Evolutionary conservation across 92 coral and sea anemone genomes (phyloP).

Genomic region (Epizoanthus illoricatus): DNA sequence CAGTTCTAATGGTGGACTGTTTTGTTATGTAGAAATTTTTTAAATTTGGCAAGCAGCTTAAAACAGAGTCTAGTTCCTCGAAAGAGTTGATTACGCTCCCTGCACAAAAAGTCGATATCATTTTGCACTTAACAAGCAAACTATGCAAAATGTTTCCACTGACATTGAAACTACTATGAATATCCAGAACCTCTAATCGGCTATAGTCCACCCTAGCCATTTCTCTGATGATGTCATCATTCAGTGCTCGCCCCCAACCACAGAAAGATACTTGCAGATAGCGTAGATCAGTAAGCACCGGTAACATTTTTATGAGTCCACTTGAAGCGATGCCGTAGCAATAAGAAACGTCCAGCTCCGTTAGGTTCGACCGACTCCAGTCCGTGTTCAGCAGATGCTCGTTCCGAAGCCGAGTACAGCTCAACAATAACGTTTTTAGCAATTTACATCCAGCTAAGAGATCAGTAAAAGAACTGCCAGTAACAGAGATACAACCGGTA

Average conservation of each 20-base stretch:
- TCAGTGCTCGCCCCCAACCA: constrained; percentile 82
- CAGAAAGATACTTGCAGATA: constrained; percentile 78
- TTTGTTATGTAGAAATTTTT: constrained; percentile 71
- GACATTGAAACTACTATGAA: constrained; percentile 79
- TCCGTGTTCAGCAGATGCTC: constrained; percentile 52
- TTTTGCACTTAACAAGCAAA: constrained; percentile 54
- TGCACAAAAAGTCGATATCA: constrained; percentile 62
- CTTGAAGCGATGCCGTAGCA: constrained; percentile 70
- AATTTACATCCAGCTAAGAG: constrained; percentile 54
- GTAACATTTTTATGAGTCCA: constrained; percentile 56
- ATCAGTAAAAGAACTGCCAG: constrained; percentile 66
- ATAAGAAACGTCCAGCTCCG: constrained; percentile 76
- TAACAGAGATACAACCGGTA: constrained; percentile 67
- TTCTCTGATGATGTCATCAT: constrained; percentile 56
- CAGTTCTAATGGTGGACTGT: constrained; percentile 71
- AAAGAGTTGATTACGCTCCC: constrained; percentile 68
- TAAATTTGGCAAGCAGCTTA: constrained; percentile 58
- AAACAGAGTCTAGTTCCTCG: constrained; percentile 60
- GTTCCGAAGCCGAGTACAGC: constrained; percentile 74
- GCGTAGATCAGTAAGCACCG: constrained; percentile 56
- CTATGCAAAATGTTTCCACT: constrained; percentile 58
- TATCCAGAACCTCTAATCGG: constrained; percentile 59
- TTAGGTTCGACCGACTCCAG: constrained; percentile 59
- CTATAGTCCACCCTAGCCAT: constrained; percentile 50
- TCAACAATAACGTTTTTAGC: constrained; percentile 63